Evolutionary conservation across 2,888 invertebrate genomes (phyloP).

Genomic region (Limenitis camilla): DNA sequence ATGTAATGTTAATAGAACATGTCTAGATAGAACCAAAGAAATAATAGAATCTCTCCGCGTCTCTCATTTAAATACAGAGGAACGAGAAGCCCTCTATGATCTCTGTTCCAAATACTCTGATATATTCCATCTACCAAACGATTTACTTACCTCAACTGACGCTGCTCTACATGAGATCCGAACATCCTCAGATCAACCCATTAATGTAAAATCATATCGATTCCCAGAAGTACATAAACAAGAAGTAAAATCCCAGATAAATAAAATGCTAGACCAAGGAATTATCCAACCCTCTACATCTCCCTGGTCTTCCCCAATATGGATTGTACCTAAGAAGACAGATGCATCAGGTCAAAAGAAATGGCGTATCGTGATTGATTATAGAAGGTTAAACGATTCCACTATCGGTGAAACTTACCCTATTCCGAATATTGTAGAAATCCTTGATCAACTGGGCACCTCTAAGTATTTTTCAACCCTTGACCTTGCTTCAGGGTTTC

Average conservation of each 20-base stretch:
- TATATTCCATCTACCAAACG: constrained; percentile 18
- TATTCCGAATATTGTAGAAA: constrained; percentile 27
- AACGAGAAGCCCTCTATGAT: neutral
- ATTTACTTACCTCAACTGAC: constrained; percentile 17
- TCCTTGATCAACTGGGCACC: constrained; percentile 26
- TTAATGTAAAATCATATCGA: constrained; percentile 24
- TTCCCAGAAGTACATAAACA: constrained; percentile 27
- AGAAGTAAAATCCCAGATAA: constrained; percentile 22
- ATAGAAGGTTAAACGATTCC: constrained; percentile 26
- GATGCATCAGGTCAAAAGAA: constrained; percentile 24
- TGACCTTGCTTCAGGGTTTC: constrained; percentile 20
- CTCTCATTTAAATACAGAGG: constrained; percentile 12
- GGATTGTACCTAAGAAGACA: constrained; percentile 27
- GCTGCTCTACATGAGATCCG: constrained; percentile 19
- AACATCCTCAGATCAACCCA: constrained; percentile 16
- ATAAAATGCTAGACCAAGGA: constrained; percentile 24
- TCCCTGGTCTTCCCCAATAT: constrained; percentile 29
- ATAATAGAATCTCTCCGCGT: no score
- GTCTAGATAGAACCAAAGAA: no score
- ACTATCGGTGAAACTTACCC: constrained; percentile 27
- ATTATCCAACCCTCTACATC: constrained; percentile 27
- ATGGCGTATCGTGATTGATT: constrained; percentile 26
- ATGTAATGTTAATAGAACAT: no score
- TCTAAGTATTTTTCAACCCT: constrained; percentile 26
- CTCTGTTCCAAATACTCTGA: constrained; percentile 15